Evolutionary conservation across 2,113 vertebrate genomes (phyloP), one percentile per base, ranked within the genome.

Genomic region (Anguilla japonica): DNA sequence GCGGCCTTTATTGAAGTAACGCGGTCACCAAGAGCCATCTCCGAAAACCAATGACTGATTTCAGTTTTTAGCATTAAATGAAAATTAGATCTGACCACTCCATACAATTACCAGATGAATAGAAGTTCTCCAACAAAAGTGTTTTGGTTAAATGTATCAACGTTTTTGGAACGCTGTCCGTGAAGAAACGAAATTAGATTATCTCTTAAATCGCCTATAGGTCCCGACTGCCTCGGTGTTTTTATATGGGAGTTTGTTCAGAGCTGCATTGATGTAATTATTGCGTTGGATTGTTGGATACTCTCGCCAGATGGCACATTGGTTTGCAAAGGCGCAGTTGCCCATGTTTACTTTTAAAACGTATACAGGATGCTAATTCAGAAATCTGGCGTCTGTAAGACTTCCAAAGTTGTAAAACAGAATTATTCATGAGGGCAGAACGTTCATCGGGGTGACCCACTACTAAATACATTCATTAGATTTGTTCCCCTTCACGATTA

Each of bases 261-360:
- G 93, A 92, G 93, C 93, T 96, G 95, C 94, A 96, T 91, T 95
- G 95, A 95, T 96, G 94, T 95, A 96, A 97, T 96, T 96, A 96
- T 95, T 96, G 94, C 91, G 95, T 95, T 92, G 95, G 95, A 95
- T 94, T 95, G 95, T 97, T 92, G 93, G 93, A 93, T 91, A 93
- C 94, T 91, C 92, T 87, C 92, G 94, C 96, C 97, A 97, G 97
- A 97, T 97, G 97, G 96, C 94, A 34, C 93, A 89, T 92, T 91
- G 89, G 88, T 94, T 93, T 94, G 92, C 93, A 89, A 96, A 95
- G 95, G 95, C 93, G 90, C 88, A 90, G 92, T 96, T 91, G 94
- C 93, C 95, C 94, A 91, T 95, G 94, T 95, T 96, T 95, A 93
- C 92, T 94, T 95, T 95, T 91, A 91, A 91, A 94, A 93, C 94